Evolutionary conservation across 2,113 vertebrate genomes (phyloP), one percentile per base, ranked within the genome.

Genomic region (Chaetodon auriga): DNA sequence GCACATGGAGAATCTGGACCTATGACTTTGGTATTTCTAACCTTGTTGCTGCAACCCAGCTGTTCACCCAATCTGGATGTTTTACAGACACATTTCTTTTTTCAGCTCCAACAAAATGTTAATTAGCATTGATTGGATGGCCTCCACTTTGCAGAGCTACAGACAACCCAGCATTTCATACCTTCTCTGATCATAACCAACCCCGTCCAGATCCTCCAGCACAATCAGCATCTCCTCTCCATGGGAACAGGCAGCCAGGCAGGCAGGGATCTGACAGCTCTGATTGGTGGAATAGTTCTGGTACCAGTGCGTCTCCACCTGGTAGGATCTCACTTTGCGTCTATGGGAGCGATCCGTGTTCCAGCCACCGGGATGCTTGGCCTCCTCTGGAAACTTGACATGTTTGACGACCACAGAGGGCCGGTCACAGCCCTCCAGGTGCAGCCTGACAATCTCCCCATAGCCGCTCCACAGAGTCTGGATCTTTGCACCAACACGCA

Each of bases 281-380:
- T 49, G 84, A 21, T 80, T 83, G 35, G 95, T 94, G 85, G 91
- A 86, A 36, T 93, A 96, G 83, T 94, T 95, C 87, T 91, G 91
- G 89, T 96, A 96, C 95, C 95, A 96, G 88, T 95, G 78, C 0
- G 90, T 93, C 87, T 96, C 95, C 88, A 96, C 94, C 78, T 96
- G 93, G 78, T 96, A 96, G 19, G 95, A 96, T 5, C 89, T 89
- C 0, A 95, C 93, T 75, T 96, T 96, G 0, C 95, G 93, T 12
- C 16, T 58, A 87, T 96, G 95, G 46, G 95, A 96, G 15, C 84
- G 82, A 9, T 95, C 90, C 0, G 94, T 92, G 89, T 93, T 91
- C 90, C 90, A 87, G 73, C 92, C 92, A 0, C 91, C 78, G 1
- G 90, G 93, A n/a, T 91, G 92, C 45, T 82, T 80, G 0, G 86